Conservation (phyloP, 2,113 vertebrate species). For the Poeciliopsis occidentalis region DNA sequence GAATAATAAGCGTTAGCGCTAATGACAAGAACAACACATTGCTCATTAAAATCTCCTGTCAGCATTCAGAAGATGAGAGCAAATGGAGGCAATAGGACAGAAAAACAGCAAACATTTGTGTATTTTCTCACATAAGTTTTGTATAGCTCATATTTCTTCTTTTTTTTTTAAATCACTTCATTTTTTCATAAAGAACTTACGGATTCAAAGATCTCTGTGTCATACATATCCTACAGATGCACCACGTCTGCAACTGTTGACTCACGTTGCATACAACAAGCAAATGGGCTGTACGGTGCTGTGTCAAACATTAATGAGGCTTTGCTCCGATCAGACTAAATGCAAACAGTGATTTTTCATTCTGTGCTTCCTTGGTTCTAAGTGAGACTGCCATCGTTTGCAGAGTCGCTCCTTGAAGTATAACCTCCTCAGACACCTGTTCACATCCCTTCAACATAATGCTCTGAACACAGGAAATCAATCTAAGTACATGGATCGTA, state of each 20-base stretch:
- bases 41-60: conserved; percentile 51
- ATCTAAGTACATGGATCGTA: conserved; percentile 13
- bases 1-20: conserved; percentile 48
- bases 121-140: conserved; percentile 1
- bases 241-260: conserved; percentile 3
- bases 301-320: conserved; percentile 27
- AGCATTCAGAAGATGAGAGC: conserved; percentile 39
- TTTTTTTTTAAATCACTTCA: conserved; percentile 7
- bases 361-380: neutral
- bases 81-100: conserved; percentile 2
- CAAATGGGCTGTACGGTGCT: neutral
- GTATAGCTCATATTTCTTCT: neutral
- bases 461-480: conserved; percentile 4
- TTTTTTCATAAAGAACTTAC: conserved; percentile 34
- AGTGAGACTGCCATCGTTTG: neutral
- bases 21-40: conserved; percentile 48
- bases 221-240: conserved; percentile 9
- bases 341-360: conserved; percentile 16
- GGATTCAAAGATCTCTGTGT: conserved; percentile 19
- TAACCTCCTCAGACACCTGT: neutral
- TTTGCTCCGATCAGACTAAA: conserved; percentile 15
- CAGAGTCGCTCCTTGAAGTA: neutral
- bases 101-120: conserved; percentile 43
- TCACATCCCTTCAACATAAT: conserved; percentile 1
- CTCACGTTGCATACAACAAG: conserved; percentile 15